Evolutionary conservation across 2,888 invertebrate genomes (phyloP).

Genomic region (Melinopterus prodromus): DNA sequence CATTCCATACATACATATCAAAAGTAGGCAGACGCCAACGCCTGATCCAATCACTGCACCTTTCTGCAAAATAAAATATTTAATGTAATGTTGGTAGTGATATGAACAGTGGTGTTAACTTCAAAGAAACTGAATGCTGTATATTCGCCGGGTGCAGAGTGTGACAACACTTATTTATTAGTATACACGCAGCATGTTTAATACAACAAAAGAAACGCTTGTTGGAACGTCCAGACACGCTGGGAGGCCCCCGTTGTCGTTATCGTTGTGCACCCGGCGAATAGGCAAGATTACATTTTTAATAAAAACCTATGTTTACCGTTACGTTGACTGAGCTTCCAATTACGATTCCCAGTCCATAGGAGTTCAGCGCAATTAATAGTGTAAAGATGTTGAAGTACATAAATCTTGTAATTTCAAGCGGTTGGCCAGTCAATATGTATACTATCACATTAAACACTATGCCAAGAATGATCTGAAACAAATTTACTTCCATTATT

Average conservation of each 20-base stretch:
- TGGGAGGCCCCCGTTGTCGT: too few relatives aligned
- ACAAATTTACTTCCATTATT: constrained; percentile 33
- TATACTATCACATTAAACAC: constrained; percentile 78
- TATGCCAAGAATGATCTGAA: constrained; percentile 70
- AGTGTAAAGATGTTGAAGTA: constrained; percentile 23
- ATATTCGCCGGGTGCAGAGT: neutral
- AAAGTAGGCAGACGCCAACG: constrained; percentile 65
- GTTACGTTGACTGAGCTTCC: constrained; percentile 30
- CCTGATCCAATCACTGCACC: constrained; percentile 70
- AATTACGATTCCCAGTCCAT: constrained; percentile 29
- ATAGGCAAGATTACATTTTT: neutral
- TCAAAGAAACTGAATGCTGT: neutral
- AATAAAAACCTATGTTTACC: constrained; percentile 18
- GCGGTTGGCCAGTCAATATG: constrained; percentile 85
- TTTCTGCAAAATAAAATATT: constrained; percentile 61
- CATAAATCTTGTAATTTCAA: constrained; percentile 74
- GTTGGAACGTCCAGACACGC: too few relatives aligned
- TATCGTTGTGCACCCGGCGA: too few relatives aligned
- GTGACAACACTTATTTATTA: too few relatives aligned
- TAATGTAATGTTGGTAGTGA: neutral
- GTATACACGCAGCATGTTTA: too few relatives aligned
- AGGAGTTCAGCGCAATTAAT: constrained; percentile 24
- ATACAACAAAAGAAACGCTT: too few relatives aligned
- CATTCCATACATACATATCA: constrained; percentile 69
- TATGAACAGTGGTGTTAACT: neutral